phyloP scores from a whole-genome alignment of 1,140 invertebrate genomes.

The Anagrus nilaparvatae region DNA sequence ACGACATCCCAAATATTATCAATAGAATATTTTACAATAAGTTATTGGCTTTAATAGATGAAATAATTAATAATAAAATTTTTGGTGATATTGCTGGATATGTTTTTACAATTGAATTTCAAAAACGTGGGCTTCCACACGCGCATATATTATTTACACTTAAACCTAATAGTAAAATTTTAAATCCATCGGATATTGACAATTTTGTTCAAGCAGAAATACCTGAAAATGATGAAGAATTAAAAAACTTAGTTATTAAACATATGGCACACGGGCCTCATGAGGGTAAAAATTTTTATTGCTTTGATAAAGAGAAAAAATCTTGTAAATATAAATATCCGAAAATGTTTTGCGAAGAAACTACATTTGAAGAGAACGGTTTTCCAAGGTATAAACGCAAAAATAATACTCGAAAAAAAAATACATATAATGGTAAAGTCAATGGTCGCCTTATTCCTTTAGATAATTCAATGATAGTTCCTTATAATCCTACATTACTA shows the following conservation, averaged over 20 bases:
- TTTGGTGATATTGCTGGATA: not conserved
- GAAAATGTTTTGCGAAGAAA: not conserved
- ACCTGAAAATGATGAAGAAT: not conserved
- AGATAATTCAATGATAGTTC: too few species aligned
- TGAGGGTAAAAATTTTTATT: not conserved
- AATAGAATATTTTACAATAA: not conserved
- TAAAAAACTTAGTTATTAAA: not conserved
- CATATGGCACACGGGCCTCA: constrained; percentile 8
- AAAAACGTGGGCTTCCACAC: not conserved
- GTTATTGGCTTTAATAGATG: not conserved
- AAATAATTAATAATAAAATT: not conserved
- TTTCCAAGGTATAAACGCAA: not conserved
- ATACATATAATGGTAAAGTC: too few species aligned
- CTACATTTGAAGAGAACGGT: not conserved
- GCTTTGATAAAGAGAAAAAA: not conserved
- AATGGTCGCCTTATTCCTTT: too few species aligned
- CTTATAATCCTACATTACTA: too few species aligned
- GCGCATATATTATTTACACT: not conserved
- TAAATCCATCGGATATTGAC: not conserved
- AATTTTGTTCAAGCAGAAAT: not conserved
- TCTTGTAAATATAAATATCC: not conserved
- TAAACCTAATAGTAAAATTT: not conserved
- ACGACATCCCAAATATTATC: not conserved
- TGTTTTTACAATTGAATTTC: not conserved
- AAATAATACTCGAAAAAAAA: too few species aligned